Percentiles rank a stretch among this genome's conserved stretches.
Conservation (phyloP, 2,888 invertebrate species). For the Gymnoscelis rufifasciata region DNA sequence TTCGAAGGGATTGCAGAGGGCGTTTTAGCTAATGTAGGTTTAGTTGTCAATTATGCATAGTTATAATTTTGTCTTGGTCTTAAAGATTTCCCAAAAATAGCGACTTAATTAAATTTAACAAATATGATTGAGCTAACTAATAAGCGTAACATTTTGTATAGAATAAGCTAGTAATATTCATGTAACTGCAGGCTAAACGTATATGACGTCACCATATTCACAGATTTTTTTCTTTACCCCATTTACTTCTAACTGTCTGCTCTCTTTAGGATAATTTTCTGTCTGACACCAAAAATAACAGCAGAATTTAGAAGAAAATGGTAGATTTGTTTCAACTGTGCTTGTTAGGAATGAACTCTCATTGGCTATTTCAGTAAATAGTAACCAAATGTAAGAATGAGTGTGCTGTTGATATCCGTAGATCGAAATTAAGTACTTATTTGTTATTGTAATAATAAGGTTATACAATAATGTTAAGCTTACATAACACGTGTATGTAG, state of each 20-base stretch:
- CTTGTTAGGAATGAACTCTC: neutral
- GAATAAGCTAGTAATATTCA: too few species aligned
- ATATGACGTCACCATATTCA: too few species aligned
- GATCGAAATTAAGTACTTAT: constrained; percentile 25
- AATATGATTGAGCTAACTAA: too few species aligned
- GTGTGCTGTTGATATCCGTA: neutral
- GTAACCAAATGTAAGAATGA: neutral
- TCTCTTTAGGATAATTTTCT: constrained; percentile 47
- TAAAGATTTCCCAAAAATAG: too few species aligned
- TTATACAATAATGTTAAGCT: constrained; percentile 12
- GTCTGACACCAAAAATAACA: constrained; percentile 45
- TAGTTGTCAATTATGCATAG: too few species aligned
- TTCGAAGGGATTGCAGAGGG: too few species aligned
- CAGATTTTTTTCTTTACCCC: constrained; percentile 46
- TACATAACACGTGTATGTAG: constrained; percentile 13
- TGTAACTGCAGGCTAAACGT: too few species aligned
- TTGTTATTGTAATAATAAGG: constrained; percentile 11
- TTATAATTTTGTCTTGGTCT: too few species aligned
- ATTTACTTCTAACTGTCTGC: constrained; percentile 58
- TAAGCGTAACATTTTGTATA: too few species aligned
- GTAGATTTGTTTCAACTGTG: constrained; percentile 25
- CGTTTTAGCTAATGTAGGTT: too few species aligned
- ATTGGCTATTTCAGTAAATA: neutral
- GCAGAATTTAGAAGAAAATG: constrained; percentile 53
- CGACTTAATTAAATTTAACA: too few species aligned